Conservation (phyloP, 2,888 invertebrate species). For the Pandemis cinnamomeana region DNA sequence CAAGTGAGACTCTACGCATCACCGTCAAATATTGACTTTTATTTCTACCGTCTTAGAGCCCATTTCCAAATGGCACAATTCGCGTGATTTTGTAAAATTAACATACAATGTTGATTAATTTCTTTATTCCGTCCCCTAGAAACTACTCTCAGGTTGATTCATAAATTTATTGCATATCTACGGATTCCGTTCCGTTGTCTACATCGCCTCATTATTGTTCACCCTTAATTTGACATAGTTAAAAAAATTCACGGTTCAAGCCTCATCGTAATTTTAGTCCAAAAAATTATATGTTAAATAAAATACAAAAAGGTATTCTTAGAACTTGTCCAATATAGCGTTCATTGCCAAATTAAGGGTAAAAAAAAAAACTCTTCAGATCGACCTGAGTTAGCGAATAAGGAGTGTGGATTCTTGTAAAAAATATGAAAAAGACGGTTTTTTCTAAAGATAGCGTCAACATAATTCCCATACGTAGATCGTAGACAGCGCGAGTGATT, state of each 20-base stretch:
- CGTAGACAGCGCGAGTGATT: background rate
- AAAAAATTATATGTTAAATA: too few species aligned
- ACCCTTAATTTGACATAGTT: too few species aligned
- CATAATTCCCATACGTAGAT: background rate
- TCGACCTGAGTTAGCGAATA: background rate
- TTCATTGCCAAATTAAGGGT: too few species aligned
- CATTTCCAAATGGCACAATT: slow-evolving; percentile 45
- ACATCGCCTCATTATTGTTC: slow-evolving; percentile 11
- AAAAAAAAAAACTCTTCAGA: slow-evolving; percentile 5
- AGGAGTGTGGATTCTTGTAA: background rate
- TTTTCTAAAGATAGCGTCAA: slow-evolving; percentile 26
- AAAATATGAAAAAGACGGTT: background rate
- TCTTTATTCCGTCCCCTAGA: slow-evolving; percentile 21
- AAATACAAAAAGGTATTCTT: too few species aligned
- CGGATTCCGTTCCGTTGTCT: slow-evolving; percentile 13
- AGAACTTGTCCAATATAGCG: too few species aligned
- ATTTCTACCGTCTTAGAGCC: background rate
- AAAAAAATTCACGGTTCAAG: too few species aligned
- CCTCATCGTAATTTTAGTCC: too few species aligned
- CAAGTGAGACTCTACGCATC: slow-evolving; percentile 19
- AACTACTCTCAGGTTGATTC: slow-evolving; percentile 23
- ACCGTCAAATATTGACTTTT: slow-evolving; percentile 19
- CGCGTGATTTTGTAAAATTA: slow-evolving; percentile 20
- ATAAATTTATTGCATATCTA: slow-evolving; percentile 18
- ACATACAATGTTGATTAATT: slow-evolving; percentile 34